Conservation (phyloP, 2,113 vertebrate genomes). For the Physeter macrocephalus region DNA sequence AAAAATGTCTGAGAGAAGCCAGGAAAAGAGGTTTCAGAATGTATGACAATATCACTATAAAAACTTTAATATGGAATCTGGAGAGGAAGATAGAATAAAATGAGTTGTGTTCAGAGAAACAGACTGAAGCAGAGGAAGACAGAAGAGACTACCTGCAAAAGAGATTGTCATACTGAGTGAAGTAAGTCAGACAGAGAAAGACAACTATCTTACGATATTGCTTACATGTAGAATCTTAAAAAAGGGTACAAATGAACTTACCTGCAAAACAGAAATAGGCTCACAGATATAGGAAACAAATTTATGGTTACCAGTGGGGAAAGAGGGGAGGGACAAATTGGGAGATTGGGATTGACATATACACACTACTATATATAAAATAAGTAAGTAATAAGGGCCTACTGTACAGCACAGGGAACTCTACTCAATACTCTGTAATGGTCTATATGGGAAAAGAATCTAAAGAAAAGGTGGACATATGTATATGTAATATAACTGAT, state of each 20-base stretch:
- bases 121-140: background rate
- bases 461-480: background rate
- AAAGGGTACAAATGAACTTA: background rate
- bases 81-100: background rate
- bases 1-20: background rate
- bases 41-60: background rate
- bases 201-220: background rate
- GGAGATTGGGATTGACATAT: background rate
- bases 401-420: background rate
- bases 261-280: background rate
- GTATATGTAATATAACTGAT: background rate
- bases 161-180: background rate
- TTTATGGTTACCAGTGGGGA: background rate
- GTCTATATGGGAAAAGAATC: background rate
- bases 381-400: background rate
- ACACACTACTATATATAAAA: background rate
- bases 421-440: background rate
- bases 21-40: background rate
- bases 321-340: background rate
- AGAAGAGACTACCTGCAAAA: background rate
- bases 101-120: background rate
- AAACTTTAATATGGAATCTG: background rate
- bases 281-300: background rate
- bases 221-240: background rate
- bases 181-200: background rate